A percentile compares a stretch with the other conserved stretches of the same genome.
phyloP scores from a whole-genome alignment of 2,113 vertebrate species.

The Gila orcuttii region DNA sequence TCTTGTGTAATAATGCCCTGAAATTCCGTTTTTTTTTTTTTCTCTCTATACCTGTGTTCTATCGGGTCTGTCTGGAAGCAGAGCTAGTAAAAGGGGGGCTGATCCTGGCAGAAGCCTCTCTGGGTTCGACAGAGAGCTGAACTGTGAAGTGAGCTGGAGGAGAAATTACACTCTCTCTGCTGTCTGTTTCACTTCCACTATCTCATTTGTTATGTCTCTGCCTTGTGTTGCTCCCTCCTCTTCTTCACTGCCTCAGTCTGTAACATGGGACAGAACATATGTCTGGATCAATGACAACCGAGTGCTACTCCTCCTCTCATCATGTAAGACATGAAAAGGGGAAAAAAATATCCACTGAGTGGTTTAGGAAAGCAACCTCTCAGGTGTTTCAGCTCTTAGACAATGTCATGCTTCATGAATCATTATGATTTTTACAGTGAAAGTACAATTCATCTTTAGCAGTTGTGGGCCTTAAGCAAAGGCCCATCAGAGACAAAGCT shows the following conservation, averaged over 20 bases:
- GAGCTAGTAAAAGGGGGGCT: background rate
- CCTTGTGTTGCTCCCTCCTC: constrained; percentile 7
- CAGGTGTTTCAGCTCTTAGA: constrained; percentile 5
- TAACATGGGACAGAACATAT: constrained; percentile 22
- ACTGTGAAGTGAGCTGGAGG: constrained; percentile 24
- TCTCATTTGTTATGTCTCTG: constrained; percentile 45
- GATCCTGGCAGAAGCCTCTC: constrained; percentile 7
- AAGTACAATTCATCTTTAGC: constrained; percentile 2
- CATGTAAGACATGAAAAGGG: background rate
- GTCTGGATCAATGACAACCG: constrained; percentile 38
- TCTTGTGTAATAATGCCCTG: background rate
- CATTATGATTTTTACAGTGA: constrained; percentile 2
- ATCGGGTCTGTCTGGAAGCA: background rate
- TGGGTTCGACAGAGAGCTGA: constrained; percentile 29
- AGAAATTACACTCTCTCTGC: constrained; percentile 34
- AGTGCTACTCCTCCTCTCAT: constrained; percentile 17
- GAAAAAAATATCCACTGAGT: background rate
- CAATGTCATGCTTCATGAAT: constrained; percentile 1
- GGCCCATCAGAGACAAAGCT: background rate
- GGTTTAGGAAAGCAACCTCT: background rate
- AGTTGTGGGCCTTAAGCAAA: background rate
- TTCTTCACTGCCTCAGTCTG: background rate
- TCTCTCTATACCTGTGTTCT: background rate
- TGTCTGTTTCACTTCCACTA: constrained; percentile 33
- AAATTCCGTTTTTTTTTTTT: background rate